Base-by-base conservation (phyloP, 2,113 vertebrate species). In the Rhagologus leucostigma region DNA sequence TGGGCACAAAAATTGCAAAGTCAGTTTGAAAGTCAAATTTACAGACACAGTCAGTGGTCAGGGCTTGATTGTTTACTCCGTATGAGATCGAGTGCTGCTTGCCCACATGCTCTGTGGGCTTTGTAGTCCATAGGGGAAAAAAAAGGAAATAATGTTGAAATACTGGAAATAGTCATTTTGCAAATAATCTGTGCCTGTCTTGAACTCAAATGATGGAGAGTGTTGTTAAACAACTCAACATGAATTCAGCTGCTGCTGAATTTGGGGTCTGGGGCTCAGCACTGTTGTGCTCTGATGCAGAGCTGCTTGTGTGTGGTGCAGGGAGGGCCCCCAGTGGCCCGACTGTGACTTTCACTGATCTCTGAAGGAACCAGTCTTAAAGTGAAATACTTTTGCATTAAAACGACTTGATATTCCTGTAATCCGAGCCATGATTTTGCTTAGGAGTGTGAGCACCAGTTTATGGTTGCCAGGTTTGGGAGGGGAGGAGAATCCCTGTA, bases 301-400 rank as follows among this genome's bases (percentile, higher is more conserved):
- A 67, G 7, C 44, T 47, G 80, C 73, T 87, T 7, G 0, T 71
- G 41, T 79, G 73, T 60, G 78, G 62, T 76, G 91, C 84, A 22
- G 37, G 65, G 87, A 91, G 93, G 92, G 93, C 91, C 96, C 63
- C 95, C 91, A 96, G 94, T 65, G 93, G 94, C 3, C 1, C 4
- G 1, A 8, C 6, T 29, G 70, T n/a, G 84, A 57, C 37, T 91
- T 70, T 69, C 74, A 79, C 74, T 32, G 8, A 5, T 29, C 81
- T 76, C 21, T 69, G 42, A 42, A 62, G n/a, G 55, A 89, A 21
- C n/a, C 3, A 1, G 16, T 41, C 46, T 82, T 47, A 16, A 89
- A 73, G 35, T 64, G 5, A 42, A 80, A 37, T 37, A 29, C 29
- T 59, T 74, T 44, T 67, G 37, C 57, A 59, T 53, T 37, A 87